These are phyloP conservation scores for Carabus problematicus DNA, from an alignment of 2,888 invertebrate genomes.

Conservation along the genomic window DNA sequence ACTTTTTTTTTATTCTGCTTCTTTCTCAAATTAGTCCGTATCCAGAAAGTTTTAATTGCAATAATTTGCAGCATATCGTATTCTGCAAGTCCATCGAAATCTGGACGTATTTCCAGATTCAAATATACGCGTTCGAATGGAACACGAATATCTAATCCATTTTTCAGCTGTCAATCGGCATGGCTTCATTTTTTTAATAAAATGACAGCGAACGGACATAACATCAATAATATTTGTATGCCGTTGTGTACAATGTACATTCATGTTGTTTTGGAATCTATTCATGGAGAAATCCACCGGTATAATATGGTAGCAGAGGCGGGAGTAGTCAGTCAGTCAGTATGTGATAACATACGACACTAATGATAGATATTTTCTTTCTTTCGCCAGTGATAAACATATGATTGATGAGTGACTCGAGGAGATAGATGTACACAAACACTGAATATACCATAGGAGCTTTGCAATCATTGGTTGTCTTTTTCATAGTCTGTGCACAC, in stretches of 20 bases:
- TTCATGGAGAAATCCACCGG: conserved; percentile 17
- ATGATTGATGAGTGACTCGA: conserved; percentile 53
- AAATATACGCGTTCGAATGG: too few species aligned
- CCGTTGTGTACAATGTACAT: not conserved
- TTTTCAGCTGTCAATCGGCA: conserved; percentile 7
- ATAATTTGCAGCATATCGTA: too few species aligned
- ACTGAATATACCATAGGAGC: too few species aligned
- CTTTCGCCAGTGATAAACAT: conserved; percentile 52
- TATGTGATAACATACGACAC: conserved; percentile 46
- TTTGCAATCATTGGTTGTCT: too few species aligned
- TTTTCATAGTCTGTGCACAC: too few species aligned
- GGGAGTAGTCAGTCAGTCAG: too few species aligned
- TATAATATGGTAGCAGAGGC: conserved; percentile 30
- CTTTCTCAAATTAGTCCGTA: too few species aligned
- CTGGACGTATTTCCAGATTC: too few species aligned
- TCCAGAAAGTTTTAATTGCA: too few species aligned
- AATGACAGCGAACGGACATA: conserved; percentile 3
- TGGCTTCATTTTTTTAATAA: conserved; percentile 12
- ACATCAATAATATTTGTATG: conserved; percentile 1
- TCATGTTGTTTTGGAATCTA: conserved; percentile 1
- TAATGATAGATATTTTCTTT: conserved; percentile 57
- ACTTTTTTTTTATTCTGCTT: too few species aligned
- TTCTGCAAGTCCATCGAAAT: too few species aligned
- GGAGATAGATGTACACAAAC: not conserved
- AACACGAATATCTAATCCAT: not conserved